These are phyloP conservation scores for Turdus rufiventris DNA, from an alignment of 2,113 vertebrate genomes.

Conservation along the genomic window DNA sequence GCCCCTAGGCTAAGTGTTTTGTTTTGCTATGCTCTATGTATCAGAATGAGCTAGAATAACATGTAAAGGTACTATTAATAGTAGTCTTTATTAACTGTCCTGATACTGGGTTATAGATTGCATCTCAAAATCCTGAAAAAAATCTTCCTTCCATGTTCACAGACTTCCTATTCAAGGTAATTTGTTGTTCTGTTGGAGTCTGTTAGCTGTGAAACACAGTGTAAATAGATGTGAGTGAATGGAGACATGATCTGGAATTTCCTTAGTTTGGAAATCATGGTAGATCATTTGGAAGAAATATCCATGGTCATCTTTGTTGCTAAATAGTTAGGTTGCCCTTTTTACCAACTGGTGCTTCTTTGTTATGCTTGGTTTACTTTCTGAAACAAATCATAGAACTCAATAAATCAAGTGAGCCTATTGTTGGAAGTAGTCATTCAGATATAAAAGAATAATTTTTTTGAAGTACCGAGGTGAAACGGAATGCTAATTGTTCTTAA, in stretches of 20 bases:
- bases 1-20: not conserved
- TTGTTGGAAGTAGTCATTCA: not conserved
- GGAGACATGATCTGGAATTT: not conserved
- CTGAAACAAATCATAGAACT: not conserved
- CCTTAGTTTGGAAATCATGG: not conserved
- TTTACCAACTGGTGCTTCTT: not conserved
- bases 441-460: not conserved
- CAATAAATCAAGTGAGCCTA: not conserved
- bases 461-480: not conserved
- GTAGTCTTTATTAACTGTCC: not conserved
- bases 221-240: not conserved
- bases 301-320: not conserved
- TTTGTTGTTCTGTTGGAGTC: not conserved
- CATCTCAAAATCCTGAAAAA: not conserved
- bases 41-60: not conserved
- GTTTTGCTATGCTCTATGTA: not conserved
- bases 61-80: rapidly evolving
- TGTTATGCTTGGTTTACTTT: not conserved
- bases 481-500: not conserved
- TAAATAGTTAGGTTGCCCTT: not conserved
- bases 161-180: not conserved
- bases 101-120: not conserved
- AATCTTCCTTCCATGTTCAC: not conserved
- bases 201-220: not conserved
- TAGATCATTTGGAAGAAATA: not conserved